Conservation (phyloP, 2,888 invertebrate species). For the Callinectes sapidus region DNA sequence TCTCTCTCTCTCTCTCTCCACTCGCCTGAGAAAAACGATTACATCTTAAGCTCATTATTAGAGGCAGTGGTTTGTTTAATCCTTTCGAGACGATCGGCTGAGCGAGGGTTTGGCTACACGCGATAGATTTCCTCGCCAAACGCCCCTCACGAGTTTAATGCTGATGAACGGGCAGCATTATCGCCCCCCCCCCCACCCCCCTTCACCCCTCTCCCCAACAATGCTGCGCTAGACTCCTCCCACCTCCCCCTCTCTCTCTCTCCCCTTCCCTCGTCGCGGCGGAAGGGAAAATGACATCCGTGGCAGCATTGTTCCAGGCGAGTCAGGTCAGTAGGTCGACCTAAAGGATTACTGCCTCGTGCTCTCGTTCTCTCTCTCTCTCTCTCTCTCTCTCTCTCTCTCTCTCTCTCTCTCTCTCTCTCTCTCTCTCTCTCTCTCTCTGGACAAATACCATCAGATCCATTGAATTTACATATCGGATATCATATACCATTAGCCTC, state of each 20-base stretch:
- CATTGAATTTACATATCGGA: too few relatives aligned
- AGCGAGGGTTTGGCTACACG: slow-evolving; percentile 5
- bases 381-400: too few relatives aligned
- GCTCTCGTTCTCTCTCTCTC: neutral
- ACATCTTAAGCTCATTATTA: slow-evolving; percentile 6
- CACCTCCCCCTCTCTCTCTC: too few relatives aligned
- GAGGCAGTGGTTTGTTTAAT: neutral
- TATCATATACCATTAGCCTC: too few relatives aligned
- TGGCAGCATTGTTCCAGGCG: neutral
- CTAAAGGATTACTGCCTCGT: neutral
- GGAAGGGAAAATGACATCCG: neutral
- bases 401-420: too few relatives aligned
- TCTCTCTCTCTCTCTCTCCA: neutral
- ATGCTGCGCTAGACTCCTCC: neutral
- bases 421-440: too few relatives aligned
- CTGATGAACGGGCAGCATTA: neutral
- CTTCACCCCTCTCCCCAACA: too few relatives aligned
- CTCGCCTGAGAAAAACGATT: slow-evolving; percentile 8
- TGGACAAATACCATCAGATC: too few relatives aligned
- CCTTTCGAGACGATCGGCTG: neutral
- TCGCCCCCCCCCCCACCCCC: neutral
- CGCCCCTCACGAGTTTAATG: neutral
- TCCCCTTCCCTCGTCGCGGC: too few relatives aligned
- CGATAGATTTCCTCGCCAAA: neutral
- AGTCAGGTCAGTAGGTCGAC: neutral